phyloP scores from a whole-genome alignment of 2,888 invertebrate species.

The Pecten maximus region DNA sequence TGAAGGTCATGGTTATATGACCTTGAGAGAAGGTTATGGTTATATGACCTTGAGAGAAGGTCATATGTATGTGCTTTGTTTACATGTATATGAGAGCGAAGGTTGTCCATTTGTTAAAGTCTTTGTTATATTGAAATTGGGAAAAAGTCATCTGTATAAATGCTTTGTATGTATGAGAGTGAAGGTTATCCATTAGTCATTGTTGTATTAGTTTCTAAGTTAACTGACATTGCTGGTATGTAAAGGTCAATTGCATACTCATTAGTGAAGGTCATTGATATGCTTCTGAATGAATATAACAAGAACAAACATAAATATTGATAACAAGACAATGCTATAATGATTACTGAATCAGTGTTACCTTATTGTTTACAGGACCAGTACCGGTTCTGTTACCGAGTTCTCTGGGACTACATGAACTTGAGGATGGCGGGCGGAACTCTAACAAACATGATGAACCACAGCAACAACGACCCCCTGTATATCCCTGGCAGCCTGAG shows the following conservation, averaged over 20 bases:
- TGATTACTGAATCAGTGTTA: not conserved
- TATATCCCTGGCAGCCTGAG: constrained; percentile 70
- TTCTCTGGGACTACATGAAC: constrained; percentile 78
- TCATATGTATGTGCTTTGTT: too few relatives aligned
- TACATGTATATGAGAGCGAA: too few relatives aligned
- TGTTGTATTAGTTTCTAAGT: not conserved
- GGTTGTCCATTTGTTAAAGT: not conserved
- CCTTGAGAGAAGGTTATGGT: too few relatives aligned
- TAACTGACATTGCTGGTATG: not conserved
- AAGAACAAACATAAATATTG: too few relatives aligned
- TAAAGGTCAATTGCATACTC: not conserved
- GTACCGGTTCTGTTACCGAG: constrained; percentile 80
- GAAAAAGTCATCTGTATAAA: not conserved
- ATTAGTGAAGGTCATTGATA: not conserved
- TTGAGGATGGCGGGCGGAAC: constrained; percentile 73
- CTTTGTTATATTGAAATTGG: not conserved
- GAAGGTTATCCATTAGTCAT: too few relatives aligned
- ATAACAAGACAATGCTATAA: not conserved
- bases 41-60: too few relatives aligned
- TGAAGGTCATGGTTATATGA: not conserved
- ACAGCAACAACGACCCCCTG: constrained; percentile 62
- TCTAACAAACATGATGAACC: constrained; percentile 71
- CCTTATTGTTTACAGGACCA: constrained; percentile 75
- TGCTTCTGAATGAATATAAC: too few relatives aligned
- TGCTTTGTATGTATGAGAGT: not conserved